Conservation (phyloP, 2,797 vertebrate species). For the Bufotes viridis region DNA sequence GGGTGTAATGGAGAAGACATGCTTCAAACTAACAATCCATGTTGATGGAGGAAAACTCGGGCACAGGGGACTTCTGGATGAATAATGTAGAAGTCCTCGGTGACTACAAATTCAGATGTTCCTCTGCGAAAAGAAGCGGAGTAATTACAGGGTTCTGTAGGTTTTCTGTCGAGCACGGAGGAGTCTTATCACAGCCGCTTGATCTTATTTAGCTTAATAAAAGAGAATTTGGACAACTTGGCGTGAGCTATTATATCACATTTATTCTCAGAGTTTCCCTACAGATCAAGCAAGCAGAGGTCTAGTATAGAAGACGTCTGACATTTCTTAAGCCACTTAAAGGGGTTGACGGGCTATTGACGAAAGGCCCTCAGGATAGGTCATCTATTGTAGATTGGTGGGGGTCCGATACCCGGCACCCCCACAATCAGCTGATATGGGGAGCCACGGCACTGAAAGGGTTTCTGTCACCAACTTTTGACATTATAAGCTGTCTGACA, state of each 20-base stretch:
- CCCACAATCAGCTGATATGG: no score
- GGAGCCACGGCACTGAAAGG: no score
- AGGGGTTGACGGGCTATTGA: background rate
- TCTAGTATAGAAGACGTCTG: background rate
- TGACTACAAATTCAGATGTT: conserved; percentile 58
- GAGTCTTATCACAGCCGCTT: conserved; percentile 44
- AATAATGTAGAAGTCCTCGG: conserved; percentile 53
- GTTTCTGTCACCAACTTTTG: no score
- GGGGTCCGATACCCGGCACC: no score
- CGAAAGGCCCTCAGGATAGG: no score
- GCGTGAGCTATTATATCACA: background rate
- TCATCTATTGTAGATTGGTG: background rate
- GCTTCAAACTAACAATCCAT: conserved; percentile 55
- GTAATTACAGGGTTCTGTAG: conserved; percentile 55
- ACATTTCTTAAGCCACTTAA: background rate
- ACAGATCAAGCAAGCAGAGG: background rate
- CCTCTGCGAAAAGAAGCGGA: conserved; percentile 42
- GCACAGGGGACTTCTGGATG: conserved; percentile 49
- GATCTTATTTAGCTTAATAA: conserved; percentile 53
- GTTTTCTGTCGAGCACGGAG: conserved; percentile 42
- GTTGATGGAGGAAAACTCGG: conserved; percentile 47
- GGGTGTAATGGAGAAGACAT: conserved; percentile 54
- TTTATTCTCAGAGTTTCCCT: background rate
- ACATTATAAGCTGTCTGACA: no score
- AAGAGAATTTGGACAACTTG: conserved; percentile 28